Evolutionary conservation across 2,113 vertebrate genomes (phyloP).

Genomic region (Microcebus griseorufus): DNA sequence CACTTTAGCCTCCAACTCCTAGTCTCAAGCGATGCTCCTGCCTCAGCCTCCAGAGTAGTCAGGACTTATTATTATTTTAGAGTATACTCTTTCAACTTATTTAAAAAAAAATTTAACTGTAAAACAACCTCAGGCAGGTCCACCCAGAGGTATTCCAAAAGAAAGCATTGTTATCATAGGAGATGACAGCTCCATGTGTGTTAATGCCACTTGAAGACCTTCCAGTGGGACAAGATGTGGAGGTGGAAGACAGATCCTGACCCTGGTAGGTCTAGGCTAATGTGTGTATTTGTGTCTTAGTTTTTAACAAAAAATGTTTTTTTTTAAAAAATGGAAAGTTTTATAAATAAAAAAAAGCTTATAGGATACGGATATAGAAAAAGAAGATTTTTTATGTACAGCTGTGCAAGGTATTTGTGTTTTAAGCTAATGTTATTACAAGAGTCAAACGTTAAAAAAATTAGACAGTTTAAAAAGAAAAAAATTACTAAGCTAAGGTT

Average conservation of each 20-base stretch:
- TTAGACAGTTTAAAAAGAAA: neutral
- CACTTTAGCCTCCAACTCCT: too few species aligned
- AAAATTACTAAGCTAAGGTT: neutral
- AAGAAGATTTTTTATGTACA: neutral
- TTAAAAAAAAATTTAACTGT: neutral
- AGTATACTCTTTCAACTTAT: neutral
- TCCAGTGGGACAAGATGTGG: neutral
- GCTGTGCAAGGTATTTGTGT: neutral
- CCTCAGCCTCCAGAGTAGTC: too few species aligned
- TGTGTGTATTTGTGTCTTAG: neutral
- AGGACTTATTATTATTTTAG: neutral
- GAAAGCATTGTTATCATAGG: neutral
- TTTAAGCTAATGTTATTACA: neutral
- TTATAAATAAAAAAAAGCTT: neutral
- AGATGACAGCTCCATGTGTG: neutral
- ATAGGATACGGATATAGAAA: neutral
- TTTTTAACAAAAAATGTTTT: neutral
- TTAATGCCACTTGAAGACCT: neutral
- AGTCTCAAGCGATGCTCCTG: too few species aligned
- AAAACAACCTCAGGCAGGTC: neutral
- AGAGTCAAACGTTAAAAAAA: neutral
- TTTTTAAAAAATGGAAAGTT: neutral
- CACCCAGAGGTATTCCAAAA: neutral
- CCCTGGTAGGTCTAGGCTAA: neutral
- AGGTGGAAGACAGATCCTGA: neutral